Evolutionary conservation across 1,140 invertebrate genomes (phyloP), one percentile per base, ranked within the genome.

Genomic region (Frieseomelitta varia): DNA sequence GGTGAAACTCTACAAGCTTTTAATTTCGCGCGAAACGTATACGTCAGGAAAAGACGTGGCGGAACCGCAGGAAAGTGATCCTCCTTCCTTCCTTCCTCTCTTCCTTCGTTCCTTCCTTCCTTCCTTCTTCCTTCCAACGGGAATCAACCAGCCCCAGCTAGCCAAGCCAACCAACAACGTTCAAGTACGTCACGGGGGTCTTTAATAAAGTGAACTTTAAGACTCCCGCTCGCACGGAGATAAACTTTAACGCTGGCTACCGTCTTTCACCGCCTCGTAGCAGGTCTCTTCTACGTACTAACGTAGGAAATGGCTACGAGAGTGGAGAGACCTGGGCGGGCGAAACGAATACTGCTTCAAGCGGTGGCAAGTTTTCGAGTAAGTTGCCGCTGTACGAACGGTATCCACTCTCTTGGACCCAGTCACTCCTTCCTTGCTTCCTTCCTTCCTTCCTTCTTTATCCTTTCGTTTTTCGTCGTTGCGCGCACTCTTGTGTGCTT

Each of bases 161-260:
- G 67, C 63, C 56, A 47, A 34, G 34, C 30, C 56, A 47, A 8
- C 39, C 39, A 47, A 47, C 39, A 47, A 68, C 73, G 78, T 89
- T 90, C 80, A 77, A 90, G 88, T 86, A 89, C 39, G 88, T 91
- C 86, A 85, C 86, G 87, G 87, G 87, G 87, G 88, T 92, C 92
- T 93, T 93, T 93, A 93, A 93, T 93, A 93, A 93, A 93, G 91
- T 91, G 91, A 92, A 93, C 90, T 93, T 93, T 92, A 93, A 93
- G 91, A 91, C 88, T 92, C 84, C 79, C 73, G 81, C 88, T 91
- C 87, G 88, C 85, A 84, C 88, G 87, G 90, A 90, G 91, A 92
- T 93, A 93, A 93, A 93, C 91, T 93, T 93, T 91, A 90, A 87
- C 88, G 83, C 85, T 84, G 87, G 85, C 87, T 88, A 90, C 87